Percentiles rank a stretch among this genome's conserved stretches.
These are phyloP conservation scores for Melozone crissalis DNA, from an alignment of 2,113 vertebrate species.

Conservation along the genomic window DNA sequence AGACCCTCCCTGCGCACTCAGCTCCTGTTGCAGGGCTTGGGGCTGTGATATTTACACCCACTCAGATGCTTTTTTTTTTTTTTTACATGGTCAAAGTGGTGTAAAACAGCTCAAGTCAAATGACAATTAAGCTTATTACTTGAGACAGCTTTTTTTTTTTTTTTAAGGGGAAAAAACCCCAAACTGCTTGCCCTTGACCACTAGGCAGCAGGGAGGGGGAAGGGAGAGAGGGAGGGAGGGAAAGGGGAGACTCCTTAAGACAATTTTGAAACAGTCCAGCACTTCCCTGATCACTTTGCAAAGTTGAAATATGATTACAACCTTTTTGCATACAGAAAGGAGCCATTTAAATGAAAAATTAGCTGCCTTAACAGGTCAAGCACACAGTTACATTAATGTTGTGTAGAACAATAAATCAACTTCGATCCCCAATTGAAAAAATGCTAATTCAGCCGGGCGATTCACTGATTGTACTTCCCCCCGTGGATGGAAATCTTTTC, in stretches of 20 bases:
- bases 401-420: constrained; percentile 82
- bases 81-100: neutral
- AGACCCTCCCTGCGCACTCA: neutral
- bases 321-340: constrained; percentile 70
- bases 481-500: constrained; percentile 74
- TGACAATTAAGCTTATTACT: constrained; percentile 68
- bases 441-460: constrained; percentile 78
- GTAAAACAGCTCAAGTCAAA: constrained; percentile 59
- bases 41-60: constrained; percentile 30
- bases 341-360: constrained; percentile 80
- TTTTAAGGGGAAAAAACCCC: neutral
- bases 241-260: constrained; percentile 49
- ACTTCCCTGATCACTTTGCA: constrained; percentile 72
- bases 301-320: constrained; percentile 79
- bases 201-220: constrained; percentile 25
- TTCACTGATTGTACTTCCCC: constrained; percentile 78
- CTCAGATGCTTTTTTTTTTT: constrained; percentile 24
- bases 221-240: neutral
- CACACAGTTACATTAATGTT: constrained; percentile 81
- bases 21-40: neutral
- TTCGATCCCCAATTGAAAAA: constrained; percentile 83
- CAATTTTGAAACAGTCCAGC: constrained; percentile 70
- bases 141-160: constrained; percentile 44
- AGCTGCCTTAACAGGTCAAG: constrained; percentile 78
- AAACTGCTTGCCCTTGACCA: constrained; percentile 71